These are phyloP conservation scores for Plectropomus leopardus DNA, from an alignment of 2,113 vertebrate genomes.

Conservation along the genomic window DNA sequence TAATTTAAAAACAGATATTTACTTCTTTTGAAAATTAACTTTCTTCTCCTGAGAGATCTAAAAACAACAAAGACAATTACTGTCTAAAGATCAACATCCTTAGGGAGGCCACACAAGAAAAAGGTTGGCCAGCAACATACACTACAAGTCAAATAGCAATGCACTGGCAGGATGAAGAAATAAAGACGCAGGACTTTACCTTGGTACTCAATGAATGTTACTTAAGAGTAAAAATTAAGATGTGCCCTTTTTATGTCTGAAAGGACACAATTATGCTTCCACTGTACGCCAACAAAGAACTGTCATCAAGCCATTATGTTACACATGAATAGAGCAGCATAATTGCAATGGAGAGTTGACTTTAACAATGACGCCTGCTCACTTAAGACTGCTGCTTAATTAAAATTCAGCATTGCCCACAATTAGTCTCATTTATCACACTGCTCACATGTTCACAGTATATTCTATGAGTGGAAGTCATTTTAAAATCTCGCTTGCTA, in stretches of 20 bases:
- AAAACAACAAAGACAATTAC: not conserved
- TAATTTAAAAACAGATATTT: not conserved
- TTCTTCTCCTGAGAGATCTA: not conserved
- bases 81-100: not conserved
- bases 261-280: slow-evolving; percentile 79
- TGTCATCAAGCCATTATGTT: slow-evolving; percentile 81
- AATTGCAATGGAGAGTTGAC: slow-evolving; percentile 81
- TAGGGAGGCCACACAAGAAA: not conserved
- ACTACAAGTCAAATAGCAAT: not conserved
- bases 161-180: slow-evolving; percentile 5
- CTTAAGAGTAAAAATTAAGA: slow-evolving; percentile 68
- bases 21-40: not conserved
- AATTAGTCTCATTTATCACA: slow-evolving; percentile 79
- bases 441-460: slow-evolving; percentile 71
- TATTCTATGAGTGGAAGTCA: slow-evolving; percentile 64
- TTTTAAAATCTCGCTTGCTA: slow-evolving; percentile 58
- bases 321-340: slow-evolving; percentile 80
- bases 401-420: slow-evolving; percentile 78
- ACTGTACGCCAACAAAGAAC: slow-evolving; percentile 80
- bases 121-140: not conserved
- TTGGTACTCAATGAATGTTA: slow-evolving; percentile 27
- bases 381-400: slow-evolving; percentile 81
- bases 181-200: slow-evolving; percentile 28
- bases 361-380: slow-evolving; percentile 77
- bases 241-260: slow-evolving; percentile 69